These are phyloP conservation scores for Balanococcus diminutus DNA, from an alignment of 2,888 invertebrate species.

Conservation along the genomic window DNA sequence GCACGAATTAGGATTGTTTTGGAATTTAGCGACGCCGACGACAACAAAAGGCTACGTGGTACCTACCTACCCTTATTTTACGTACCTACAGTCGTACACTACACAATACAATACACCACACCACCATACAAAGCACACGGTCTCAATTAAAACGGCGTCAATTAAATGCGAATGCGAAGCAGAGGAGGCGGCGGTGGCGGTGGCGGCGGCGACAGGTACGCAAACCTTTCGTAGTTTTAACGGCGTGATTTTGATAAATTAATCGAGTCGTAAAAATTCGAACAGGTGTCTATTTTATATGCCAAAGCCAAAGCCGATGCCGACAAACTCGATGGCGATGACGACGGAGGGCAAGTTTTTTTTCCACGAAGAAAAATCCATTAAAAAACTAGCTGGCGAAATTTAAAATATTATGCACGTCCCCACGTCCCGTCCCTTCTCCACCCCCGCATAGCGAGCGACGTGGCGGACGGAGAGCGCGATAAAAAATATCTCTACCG, in stretches of 20 bases:
- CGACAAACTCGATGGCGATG: background rate
- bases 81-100: no score
- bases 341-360: background rate
- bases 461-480: no score
- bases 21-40: background rate
- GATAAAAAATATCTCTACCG: background rate
- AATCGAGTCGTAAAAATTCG: constrained; percentile 1
- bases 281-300: background rate
- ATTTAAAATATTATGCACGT: background rate
- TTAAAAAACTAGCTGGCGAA: background rate
- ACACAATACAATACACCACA: no score
- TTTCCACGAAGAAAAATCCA: background rate
- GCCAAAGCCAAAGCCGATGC: background rate
- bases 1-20: background rate
- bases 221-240: background rate
- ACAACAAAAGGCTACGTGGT: background rate
- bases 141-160: background rate
- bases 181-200: background rate
- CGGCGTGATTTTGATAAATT: background rate
- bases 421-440: background rate
- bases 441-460: no score
- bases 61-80: background rate
- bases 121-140: background rate
- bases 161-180: background rate
- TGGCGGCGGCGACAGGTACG: no score